phyloP scores from a whole-genome alignment of 1,140 invertebrate species.

The Drosophila varians region DNA sequence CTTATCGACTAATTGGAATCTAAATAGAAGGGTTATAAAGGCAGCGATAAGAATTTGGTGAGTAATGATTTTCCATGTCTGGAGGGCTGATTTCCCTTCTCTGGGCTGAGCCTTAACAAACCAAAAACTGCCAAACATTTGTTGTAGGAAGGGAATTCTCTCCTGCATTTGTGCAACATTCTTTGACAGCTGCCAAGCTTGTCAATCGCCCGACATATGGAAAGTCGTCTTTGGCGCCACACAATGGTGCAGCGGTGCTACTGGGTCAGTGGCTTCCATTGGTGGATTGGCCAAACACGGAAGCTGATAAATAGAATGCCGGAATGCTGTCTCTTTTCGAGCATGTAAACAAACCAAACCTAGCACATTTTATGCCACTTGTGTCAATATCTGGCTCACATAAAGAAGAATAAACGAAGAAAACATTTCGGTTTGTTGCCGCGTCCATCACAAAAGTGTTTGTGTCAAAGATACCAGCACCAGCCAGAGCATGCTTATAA shows the following conservation, averaged over 20 bases:
- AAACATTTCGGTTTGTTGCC: conserved; percentile 5
- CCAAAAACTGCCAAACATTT: too few relatives aligned
- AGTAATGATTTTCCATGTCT: too few relatives aligned
- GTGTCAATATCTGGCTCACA: conserved; percentile 64
- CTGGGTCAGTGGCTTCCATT: conserved; percentile 22
- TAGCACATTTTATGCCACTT: conserved; percentile 58
- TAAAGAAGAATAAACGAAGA: conserved; percentile 10
- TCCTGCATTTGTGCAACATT: conserved; percentile 33
- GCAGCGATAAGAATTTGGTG: neutral
- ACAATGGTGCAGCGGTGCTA: conserved; percentile 26
- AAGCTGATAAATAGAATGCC: conserved; percentile 47
- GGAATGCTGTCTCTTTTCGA: conserved; percentile 30
- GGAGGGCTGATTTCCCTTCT: neutral
- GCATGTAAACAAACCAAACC: conserved; percentile 43
- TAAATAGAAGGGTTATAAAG: neutral
- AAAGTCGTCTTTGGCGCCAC: conserved; percentile 39
- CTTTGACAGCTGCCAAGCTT: conserved; percentile 66
- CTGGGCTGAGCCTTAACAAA: too few relatives aligned
- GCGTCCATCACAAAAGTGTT: conserved; percentile 18
- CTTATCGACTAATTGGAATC: neutral
- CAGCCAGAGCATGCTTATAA: conserved; percentile 13
- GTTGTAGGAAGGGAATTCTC: neutral
- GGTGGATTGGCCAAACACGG: conserved; percentile 52
- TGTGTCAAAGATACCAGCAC: conserved; percentile 9
- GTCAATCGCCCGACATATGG: conserved; percentile 48